Conservation (phyloP, 2,888 invertebrate species). For the Chrysolina americana region DNA sequence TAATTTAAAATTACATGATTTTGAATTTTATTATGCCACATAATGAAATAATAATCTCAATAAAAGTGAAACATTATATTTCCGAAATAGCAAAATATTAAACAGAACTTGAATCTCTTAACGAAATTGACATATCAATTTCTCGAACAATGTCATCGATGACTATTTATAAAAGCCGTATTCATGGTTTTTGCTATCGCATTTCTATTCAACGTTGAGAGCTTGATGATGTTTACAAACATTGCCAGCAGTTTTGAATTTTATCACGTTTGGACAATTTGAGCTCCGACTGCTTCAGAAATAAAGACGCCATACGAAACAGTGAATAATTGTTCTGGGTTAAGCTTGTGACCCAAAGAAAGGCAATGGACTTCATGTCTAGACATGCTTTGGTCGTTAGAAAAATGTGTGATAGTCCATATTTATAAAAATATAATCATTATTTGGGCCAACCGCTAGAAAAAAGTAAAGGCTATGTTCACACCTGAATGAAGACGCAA, state of each 20-base stretch:
- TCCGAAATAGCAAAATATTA: neutral
- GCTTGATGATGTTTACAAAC: conserved; percentile 32
- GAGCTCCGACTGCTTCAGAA: neutral
- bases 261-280: conserved; percentile 34
- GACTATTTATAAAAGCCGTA: conserved; percentile 1
- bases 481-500: too few relatives aligned
- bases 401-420: too few relatives aligned
- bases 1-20: too few relatives aligned
- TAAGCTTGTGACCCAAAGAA: neutral
- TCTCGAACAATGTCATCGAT: conserved; percentile 4
- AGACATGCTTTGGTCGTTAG: too few relatives aligned
- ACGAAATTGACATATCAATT: conserved; percentile 3
- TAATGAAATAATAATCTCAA: too few relatives aligned
- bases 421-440: too few relatives aligned
- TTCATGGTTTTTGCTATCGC: neutral
- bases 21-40: too few relatives aligned
- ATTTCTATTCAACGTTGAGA: conserved; percentile 6
- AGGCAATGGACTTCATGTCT: neutral
- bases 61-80: neutral
- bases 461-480: too few relatives aligned
- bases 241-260: conserved; percentile 28
- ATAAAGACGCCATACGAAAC: neutral
- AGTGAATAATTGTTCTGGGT: neutral
- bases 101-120: too few relatives aligned
- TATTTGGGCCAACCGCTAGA: too few relatives aligned